Conservation (phyloP, 2,888 invertebrate genomes). For the Rhamphomyia laevipes region DNA sequence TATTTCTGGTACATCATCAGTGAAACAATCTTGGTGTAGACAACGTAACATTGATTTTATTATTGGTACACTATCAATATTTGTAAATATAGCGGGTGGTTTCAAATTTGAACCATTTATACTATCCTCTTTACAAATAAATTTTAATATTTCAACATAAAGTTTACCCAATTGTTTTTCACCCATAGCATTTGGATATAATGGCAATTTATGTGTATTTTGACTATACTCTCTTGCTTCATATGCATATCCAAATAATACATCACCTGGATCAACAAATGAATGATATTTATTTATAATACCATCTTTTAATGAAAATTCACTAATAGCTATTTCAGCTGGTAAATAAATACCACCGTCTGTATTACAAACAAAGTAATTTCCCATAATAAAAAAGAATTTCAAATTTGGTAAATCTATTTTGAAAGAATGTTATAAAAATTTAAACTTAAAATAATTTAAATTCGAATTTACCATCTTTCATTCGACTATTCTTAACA, state of each 20-base stretch:
- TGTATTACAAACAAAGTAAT: conserved; percentile 27
- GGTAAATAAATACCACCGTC: conserved; percentile 34
- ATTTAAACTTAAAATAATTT: not conserved
- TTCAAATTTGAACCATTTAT: conserved; percentile 7
- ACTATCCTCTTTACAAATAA: conserved; percentile 25
- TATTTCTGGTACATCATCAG: conserved; percentile 19
- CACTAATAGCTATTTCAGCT: conserved; percentile 41
- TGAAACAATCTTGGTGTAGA: conserved; percentile 18
- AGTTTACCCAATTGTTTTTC: conserved; percentile 28
- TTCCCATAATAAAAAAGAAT: conserved; percentile 28
- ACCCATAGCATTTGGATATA: conserved; percentile 35
- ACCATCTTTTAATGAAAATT: conserved; percentile 39
- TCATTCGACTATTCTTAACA: conserved; percentile 18
- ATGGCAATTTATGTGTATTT: conserved; percentile 38
- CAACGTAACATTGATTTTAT: conserved; percentile 29
- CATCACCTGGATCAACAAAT: conserved; percentile 36
- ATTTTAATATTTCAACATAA: conserved; percentile 33
- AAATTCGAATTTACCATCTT: conserved; percentile 19
- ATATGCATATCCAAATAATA: conserved; percentile 37
- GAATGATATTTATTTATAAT: conserved; percentile 31
- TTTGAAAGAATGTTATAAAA: not conserved
- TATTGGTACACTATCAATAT: conserved; percentile 23
- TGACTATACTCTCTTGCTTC: conserved; percentile 36
- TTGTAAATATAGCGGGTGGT: conserved; percentile 38
- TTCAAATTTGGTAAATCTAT: conserved; percentile 26